Percentiles rank a stretch among this genome's conserved stretches.
Conservation (phyloP, 2,113 vertebrate species). For the Mirza zaza region DNA sequence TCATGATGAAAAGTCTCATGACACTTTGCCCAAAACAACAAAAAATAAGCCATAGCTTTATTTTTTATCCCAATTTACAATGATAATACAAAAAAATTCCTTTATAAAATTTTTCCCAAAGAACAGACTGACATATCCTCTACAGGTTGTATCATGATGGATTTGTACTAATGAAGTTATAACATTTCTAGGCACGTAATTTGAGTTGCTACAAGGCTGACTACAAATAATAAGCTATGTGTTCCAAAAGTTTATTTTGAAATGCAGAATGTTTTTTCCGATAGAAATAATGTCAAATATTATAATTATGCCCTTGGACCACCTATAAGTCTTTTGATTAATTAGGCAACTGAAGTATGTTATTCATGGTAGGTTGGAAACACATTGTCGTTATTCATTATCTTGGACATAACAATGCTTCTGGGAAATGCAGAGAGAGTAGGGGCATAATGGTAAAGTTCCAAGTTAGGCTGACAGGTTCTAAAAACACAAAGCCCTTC, state of each 20-base stretch:
- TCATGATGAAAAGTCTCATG: background rate
- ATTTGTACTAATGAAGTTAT: background rate
- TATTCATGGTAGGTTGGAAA: background rate
- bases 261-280: background rate
- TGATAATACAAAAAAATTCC: background rate
- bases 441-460: background rate
- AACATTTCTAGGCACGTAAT: background rate
- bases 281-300: background rate
- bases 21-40: background rate
- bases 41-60: background rate
- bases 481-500: background rate
- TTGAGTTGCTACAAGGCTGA: background rate
- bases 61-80: background rate
- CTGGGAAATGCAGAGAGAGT: background rate
- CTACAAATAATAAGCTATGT: background rate
- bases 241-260: background rate
- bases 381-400: background rate
- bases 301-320: background rate
- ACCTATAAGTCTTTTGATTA: background rate
- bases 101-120: background rate
- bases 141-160: background rate
- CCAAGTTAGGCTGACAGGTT: background rate
- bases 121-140: background rate
- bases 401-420: background rate
- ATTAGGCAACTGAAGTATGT: background rate